Base-by-base conservation (phyloP, 1,140 invertebrate genomes). In the Cecropterus lyciades region DNA sequence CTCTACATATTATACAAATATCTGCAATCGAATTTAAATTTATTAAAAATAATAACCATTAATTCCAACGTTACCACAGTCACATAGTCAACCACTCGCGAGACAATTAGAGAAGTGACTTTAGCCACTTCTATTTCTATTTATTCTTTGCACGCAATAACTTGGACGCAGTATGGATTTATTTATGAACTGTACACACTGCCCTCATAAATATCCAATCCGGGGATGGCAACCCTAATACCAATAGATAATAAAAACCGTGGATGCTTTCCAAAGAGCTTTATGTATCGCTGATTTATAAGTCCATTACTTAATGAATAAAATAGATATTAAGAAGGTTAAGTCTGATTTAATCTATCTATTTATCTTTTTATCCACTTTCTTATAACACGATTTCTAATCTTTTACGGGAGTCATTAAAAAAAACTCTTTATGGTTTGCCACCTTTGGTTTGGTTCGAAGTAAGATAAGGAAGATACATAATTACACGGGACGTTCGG, bases 161-260 rank as follows among this genome's bases (percentile, higher is more conserved):
- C 65, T 68, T 68, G 66, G 55, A 53, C 75, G 71, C 51, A 65
- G 70, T 62, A 75, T 76, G 69, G 80, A 82, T 86, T 86, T 86
- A 86, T 86, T 84, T 86, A 86, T 86, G 79, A 84, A 82, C 73
- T 75, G 63, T 65, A 76, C 73, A 69, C 71, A 72, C 69, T 73
- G 69, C 64, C 63, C 76, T 73, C 78, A 82, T 85, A 85, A 85
- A 85, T 84, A 85, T 79, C 80, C 72, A 79, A 84, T 84, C 77
- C 73, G 40, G 52, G 77, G 70, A 85, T 84, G 77, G 82, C 73
- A 67, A 73, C 63, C 62, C 46, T 56, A 27, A n/a, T 52, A 30
- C 20, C 65, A n/a, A 67, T 63, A 65, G 71, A 52, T 63, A 72
- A 65, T 72, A 56, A 66, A 70, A 55, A 17, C 43, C 33, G 7